These are phyloP conservation scores for Paradoxurus hermaphroditus DNA, from an alignment of 2,113 vertebrate genomes.

Conservation along the genomic window DNA sequence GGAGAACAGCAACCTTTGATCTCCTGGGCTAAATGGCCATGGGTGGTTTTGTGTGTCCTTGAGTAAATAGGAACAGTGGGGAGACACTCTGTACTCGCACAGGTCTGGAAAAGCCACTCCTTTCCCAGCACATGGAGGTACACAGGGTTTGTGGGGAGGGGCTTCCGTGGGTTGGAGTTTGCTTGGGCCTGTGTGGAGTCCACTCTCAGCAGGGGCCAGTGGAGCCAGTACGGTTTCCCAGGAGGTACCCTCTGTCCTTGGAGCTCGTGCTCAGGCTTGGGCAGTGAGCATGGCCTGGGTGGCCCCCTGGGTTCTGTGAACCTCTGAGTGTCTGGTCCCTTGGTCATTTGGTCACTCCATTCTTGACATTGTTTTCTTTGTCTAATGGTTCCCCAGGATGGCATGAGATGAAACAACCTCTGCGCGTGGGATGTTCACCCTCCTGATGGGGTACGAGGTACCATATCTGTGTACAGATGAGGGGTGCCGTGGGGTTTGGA, in stretches of 20 bases:
- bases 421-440: background rate
- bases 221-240: background rate
- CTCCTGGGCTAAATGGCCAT: background rate
- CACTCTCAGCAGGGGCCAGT: background rate
- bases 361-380: background rate
- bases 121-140: background rate
- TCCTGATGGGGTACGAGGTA: background rate
- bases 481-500: background rate
- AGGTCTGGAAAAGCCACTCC: background rate
- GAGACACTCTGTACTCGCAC: background rate
- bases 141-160: background rate
- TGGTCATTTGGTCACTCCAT: background rate
- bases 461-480: background rate
- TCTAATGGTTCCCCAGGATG: background rate
- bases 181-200: background rate
- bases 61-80: slow-evolving; percentile 37
- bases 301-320: background rate
- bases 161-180: background rate
- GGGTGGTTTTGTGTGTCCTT: background rate
- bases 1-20: slow-evolving; percentile 10
- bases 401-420: background rate
- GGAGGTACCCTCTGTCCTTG: background rate
- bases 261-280: background rate
- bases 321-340: background rate
- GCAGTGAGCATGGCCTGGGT: background rate